phyloP scores from a whole-genome alignment of 2,113 vertebrate genomes.

The Otolemur garnettii region DNA sequence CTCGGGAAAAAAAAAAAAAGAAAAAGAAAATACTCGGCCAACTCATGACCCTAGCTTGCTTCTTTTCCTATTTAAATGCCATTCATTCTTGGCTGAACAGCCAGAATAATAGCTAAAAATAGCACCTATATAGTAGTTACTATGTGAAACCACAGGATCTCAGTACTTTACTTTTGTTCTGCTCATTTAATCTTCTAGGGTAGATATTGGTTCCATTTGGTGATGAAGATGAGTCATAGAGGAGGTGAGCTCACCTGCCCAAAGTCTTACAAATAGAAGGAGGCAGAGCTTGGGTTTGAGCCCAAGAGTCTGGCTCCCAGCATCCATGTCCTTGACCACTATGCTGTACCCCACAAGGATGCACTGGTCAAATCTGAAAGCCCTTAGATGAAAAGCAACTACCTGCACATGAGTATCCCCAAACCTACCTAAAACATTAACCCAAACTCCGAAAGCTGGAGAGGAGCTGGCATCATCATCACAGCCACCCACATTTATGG shows the following conservation, averaged over 20 bases:
- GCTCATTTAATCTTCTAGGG: background rate
- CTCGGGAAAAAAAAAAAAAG: too few species aligned
- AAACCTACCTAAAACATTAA: background rate
- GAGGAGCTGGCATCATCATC: background rate
- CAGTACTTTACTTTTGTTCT: background rate
- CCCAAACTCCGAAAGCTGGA: background rate
- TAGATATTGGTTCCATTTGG: background rate
- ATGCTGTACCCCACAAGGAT: background rate
- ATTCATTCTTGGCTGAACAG: background rate
- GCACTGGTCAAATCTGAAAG: background rate
- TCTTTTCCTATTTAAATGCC: background rate
- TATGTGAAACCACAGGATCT: background rate
- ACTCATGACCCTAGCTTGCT: background rate
- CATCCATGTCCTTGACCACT: background rate
- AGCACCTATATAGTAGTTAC: background rate
- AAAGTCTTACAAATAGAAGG: background rate
- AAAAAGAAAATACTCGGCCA: background rate
- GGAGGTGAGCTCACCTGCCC: background rate
- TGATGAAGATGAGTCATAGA: background rate
- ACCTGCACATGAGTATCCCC: background rate
- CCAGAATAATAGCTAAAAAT: background rate
- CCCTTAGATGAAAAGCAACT: background rate
- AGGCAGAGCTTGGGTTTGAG: background rate
- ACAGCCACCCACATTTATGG: background rate
- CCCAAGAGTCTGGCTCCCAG: background rate